Base-by-base conservation (phyloP, 2,797 vertebrate species). In the Rousettus madagascariensis region DNA sequence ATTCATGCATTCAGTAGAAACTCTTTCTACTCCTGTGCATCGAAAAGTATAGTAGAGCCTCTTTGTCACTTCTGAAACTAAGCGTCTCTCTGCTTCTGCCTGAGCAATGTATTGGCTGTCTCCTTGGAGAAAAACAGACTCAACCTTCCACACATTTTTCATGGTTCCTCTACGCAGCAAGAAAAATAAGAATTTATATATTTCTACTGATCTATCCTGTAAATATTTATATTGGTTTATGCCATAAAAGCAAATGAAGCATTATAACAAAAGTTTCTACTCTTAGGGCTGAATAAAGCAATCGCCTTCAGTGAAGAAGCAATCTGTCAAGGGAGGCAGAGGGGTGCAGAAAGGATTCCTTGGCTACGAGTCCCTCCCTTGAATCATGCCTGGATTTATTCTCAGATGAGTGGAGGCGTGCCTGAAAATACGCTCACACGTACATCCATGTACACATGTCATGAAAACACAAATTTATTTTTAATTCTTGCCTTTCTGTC, bases 101-200 rank as follows among this genome's bases (percentile, higher is more conserved):
- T 36, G 16, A 78, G 51, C 3, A 2, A 2, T 12, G 9, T 41
- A 49, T 4, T 78, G 59, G 26, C 26, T 16, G 28, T 66, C 36
- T 90, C 82, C 77, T 33, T 77, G 55, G 85, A 90, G 74, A 80
- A 92, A 96, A 90, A 95, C 1, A 53, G 53, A 77, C n/a, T 86
- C n/a, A 46, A 38, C 53, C 88, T 84, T 49, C 63, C 80, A 92
- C 30, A 13, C 17, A 26, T 68, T 86, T 91, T 90, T 86, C 65
- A 72, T 36, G 15, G 79, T 57, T 91, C 49, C 38, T 85, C 55
- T 43, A 94, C 85, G 66, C 87, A 65, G 63, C 46, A 96, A 95
- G 59, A 87, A n/a, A 96, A 93, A 55, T 15, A 91, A 95, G 90
- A 92, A 96, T 89, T 97, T 65, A 66, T 71, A 61, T 83, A 80